phyloP scores from a whole-genome alignment of 2,797 vertebrate species.

The Anolis apletophallus region DNA sequence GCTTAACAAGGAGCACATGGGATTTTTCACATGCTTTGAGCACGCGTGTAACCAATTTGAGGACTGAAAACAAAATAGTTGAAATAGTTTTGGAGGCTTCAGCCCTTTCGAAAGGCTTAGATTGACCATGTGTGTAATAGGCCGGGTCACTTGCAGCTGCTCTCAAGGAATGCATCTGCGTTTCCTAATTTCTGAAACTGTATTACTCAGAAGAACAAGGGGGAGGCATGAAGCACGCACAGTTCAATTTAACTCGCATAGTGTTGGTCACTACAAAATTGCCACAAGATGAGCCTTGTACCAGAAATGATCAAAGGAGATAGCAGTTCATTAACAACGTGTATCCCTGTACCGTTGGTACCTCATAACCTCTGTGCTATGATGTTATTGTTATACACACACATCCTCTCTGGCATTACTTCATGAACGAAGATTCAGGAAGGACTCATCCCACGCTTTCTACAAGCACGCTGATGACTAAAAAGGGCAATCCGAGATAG shows the following conservation, averaged over 20 bases:
- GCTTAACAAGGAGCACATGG: slow-evolving; percentile 20
- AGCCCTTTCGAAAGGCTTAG: not conserved
- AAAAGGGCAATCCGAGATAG: too few relatives aligned
- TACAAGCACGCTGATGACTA: too few relatives aligned
- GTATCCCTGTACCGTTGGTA: not conserved
- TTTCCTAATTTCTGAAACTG: not conserved
- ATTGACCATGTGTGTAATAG: not conserved
- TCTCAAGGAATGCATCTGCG: slow-evolving; percentile 7
- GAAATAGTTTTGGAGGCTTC: slow-evolving; percentile 10
- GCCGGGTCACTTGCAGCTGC: not conserved
- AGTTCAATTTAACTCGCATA: not conserved
- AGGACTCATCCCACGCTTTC: too few relatives aligned
- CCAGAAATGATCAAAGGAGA: not conserved
- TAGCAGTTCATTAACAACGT: not conserved
- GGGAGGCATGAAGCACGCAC: not conserved
- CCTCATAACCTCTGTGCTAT: not conserved
- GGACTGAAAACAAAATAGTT: slow-evolving; percentile 17
- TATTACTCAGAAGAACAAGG: not conserved
- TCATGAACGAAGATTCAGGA: too few relatives aligned
- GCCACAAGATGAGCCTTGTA: not conserved
- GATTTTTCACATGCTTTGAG: not conserved
- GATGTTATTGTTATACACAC: too few relatives aligned
- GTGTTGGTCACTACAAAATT: not conserved
- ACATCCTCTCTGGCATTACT: too few relatives aligned
- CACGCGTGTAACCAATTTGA: not conserved